Percentiles rank a stretch among this genome's conserved stretches.
These are phyloP conservation scores for Drosophila mauritiana DNA, from an alignment of 1,140 invertebrate species.

Conservation along the genomic window DNA sequence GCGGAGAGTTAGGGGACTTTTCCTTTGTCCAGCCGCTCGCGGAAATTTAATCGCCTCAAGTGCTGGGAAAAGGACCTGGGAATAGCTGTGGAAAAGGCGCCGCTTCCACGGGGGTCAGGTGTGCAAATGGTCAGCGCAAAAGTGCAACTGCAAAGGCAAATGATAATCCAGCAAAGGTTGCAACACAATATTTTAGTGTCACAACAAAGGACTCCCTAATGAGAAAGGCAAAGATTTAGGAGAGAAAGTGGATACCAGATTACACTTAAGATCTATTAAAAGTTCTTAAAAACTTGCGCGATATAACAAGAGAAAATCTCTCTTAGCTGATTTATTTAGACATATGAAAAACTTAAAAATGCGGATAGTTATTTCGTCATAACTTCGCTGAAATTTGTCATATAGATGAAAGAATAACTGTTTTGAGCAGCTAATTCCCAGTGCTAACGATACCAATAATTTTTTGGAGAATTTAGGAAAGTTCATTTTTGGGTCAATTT, in stretches of 20 bases:
- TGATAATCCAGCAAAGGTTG: slow-evolving; percentile 63
- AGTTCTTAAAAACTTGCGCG: neutral
- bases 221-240: slow-evolving; percentile 8
- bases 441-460: too few relatives aligned
- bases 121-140: slow-evolving; percentile 26
- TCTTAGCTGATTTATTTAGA: too few relatives aligned
- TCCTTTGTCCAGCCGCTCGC: slow-evolving; percentile 40
- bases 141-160: slow-evolving; percentile 22
- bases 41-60: slow-evolving; percentile 70
- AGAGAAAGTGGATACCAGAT: neutral
- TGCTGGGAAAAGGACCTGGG: slow-evolving; percentile 21
- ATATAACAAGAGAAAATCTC: neutral
- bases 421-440: too few relatives aligned
- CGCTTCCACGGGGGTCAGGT: slow-evolving; percentile 27
- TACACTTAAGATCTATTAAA: slow-evolving; percentile 3
- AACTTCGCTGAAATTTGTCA: too few relatives aligned
- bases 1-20: slow-evolving; percentile 7
- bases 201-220: slow-evolving; percentile 15
- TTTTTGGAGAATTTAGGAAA: too few relatives aligned
- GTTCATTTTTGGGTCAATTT: too few relatives aligned
- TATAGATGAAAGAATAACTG: too few relatives aligned
- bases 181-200: slow-evolving; percentile 71
- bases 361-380: too few relatives aligned
- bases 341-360: too few relatives aligned
- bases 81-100: neutral